A percentile compares a stretch with the other conserved stretches of the same genome.
These are phyloP conservation scores for Gouania willdenowi DNA, from an alignment of 2,797 vertebrate species.

Conservation along the genomic window DNA sequence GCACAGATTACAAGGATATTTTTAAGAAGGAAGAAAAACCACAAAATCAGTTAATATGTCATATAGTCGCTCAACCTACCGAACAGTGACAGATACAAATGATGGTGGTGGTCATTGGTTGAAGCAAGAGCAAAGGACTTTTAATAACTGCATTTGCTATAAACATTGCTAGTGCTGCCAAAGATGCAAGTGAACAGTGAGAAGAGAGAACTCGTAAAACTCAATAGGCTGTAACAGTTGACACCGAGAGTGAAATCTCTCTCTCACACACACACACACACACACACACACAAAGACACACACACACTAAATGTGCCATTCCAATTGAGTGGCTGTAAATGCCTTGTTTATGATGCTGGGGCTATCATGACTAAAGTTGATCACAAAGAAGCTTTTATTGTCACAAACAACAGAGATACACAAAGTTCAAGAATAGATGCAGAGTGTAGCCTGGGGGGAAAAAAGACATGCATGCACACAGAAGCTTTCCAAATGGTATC, in stretches of 20 bases:
- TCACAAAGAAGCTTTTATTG: constrained; percentile 53
- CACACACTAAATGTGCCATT: constrained; percentile 48
- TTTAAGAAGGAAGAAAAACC: too few species aligned
- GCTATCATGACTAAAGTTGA: constrained; percentile 41
- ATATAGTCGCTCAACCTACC: too few species aligned
- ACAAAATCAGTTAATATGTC: too few species aligned
- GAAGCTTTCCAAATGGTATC: constrained; percentile 27
- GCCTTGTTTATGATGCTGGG: constrained; percentile 51
- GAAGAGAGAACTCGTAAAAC: constrained; percentile 42
- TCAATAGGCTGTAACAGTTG: constrained; percentile 52
- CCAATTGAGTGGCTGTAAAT: constrained; percentile 58
- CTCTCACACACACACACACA: constrained; percentile 41
- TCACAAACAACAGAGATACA: constrained; percentile 5
- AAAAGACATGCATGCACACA: constrained; percentile 18
- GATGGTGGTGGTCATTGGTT: constrained; percentile 21
- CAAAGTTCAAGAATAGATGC: constrained; percentile 13
- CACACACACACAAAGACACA: constrained; percentile 13
- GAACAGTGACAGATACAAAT: neutral
- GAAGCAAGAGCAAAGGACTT: constrained; percentile 12
- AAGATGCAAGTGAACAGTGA: constrained; percentile 43
- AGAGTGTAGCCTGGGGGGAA: constrained; percentile 43
- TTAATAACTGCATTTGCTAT: constrained; percentile 20
- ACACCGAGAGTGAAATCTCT: constrained; percentile 40
- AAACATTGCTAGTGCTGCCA: constrained; percentile 24
- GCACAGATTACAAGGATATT: too few species aligned